phyloP scores from a whole-genome alignment of 2,888 invertebrate genomes.

The Drosophila picticornis region DNA sequence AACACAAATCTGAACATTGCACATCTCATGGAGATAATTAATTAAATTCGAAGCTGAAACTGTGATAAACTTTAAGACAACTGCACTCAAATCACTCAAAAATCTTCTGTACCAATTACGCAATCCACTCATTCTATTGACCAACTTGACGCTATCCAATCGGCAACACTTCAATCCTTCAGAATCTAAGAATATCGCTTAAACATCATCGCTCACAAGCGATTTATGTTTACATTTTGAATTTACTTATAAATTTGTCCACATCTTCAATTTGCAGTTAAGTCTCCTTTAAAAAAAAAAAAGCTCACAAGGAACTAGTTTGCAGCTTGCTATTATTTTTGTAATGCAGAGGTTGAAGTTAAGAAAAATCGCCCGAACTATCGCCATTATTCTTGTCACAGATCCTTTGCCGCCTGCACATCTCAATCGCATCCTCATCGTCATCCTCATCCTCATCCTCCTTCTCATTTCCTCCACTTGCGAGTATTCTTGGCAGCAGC shows the following conservation, averaged over 20 bases:
- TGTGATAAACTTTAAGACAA: neutral
- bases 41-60: neutral
- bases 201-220: neutral
- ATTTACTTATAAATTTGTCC: neutral
- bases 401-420: neutral
- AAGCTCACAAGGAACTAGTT: no score
- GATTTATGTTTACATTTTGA: neutral
- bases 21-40: neutral
- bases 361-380: neutral
- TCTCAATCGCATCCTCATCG: no score
- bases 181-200: neutral
- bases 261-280: neutral
- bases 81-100: neutral
- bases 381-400: constrained; percentile 1
- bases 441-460: neutral
- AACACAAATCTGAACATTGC: neutral
- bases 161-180: neutral
- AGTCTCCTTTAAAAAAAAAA: no score
- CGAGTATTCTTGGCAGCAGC: constrained; percentile 14
- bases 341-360: no score
- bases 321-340: neutral
- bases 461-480: neutral
- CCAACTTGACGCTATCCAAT: neutral
- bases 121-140: neutral
- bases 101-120: neutral